phyloP scores from a whole-genome alignment of 2,797 vertebrate species.

The Morus bassanus region DNA sequence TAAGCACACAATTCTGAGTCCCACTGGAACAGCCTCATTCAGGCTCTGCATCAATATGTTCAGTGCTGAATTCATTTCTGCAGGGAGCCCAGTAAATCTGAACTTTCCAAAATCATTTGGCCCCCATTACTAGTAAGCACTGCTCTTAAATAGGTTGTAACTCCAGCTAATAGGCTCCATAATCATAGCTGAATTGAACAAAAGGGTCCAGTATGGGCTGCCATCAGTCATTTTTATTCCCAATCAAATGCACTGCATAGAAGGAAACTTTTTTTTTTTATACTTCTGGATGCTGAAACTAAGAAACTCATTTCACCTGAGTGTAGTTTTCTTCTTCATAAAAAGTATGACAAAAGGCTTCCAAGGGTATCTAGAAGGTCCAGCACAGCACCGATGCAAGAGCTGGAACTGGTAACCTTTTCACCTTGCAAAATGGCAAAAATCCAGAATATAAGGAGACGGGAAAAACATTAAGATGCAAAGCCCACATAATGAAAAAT shows the following conservation, averaged over 20 bases:
- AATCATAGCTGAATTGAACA: conserved; percentile 76
- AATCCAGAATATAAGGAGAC: conserved; percentile 20
- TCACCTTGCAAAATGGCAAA: conserved; percentile 52
- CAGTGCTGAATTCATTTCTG: conserved; percentile 77
- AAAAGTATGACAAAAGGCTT: conserved; percentile 10
- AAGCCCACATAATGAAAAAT: conserved; percentile 52
- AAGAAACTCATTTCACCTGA: conserved; percentile 50
- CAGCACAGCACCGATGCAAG: not conserved
- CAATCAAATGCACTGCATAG: conserved; percentile 67
- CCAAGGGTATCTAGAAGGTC: conserved; percentile 23
- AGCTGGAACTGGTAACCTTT: conserved; percentile 31
- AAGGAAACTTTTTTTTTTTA: conserved; percentile 44
- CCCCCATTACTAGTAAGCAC: conserved; percentile 80
- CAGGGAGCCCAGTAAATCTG: conserved; percentile 76
- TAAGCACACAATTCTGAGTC: conserved; percentile 72
- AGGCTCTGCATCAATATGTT: conserved; percentile 74
- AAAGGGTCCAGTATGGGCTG: conserved; percentile 71
- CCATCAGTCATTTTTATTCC: conserved; percentile 77
- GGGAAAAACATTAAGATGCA: conserved; percentile 44
- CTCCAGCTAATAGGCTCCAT: conserved; percentile 79
- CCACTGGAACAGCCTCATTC: conserved; percentile 60
- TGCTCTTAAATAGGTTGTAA: conserved; percentile 81
- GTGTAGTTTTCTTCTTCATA: not conserved
- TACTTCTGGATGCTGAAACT: conserved; percentile 59
- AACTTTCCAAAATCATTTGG: conserved; percentile 84